Evolutionary conservation across 2,797 vertebrate genomes (phyloP), one percentile per base, ranked within the genome.

Genomic region (Poliocrania exsul): DNA sequence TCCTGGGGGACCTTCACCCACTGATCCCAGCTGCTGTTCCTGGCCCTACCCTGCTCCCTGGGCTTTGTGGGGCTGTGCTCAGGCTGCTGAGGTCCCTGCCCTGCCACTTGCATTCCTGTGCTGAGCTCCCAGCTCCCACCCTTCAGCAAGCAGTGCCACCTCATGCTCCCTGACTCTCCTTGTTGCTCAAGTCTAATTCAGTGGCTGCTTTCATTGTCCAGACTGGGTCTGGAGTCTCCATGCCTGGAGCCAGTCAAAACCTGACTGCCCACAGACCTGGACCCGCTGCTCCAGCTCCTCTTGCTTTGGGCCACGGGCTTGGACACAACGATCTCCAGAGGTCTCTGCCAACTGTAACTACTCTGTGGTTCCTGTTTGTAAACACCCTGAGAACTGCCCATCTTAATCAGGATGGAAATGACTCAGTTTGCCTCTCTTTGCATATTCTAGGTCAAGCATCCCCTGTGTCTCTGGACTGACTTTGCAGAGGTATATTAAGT

Each of bases 101-200:
- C 25, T 40, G 38, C 47, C 60, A 5, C 35, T 46, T 28, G n/a
- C 1, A 0, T 47, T 19, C 7, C 6, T 8, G 1, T 5, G 2
- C 71, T 65, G 42, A 35, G 71, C 56, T 40, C 80, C 69, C 17
- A 23, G 40, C 62, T 57, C 38, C 66, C 44, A 3, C 69, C 53
- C n/a, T 78, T 25, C 21, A 4, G 61, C 51, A 67, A 37, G n/a
- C 51, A 17, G 29, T 21, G n/a, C 14, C 35, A 11, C 23, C 21
- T 78, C 6, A 0, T 24, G 60, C 38, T 54, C 66, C 3, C 1
- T 16, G 28, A 9, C 50, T 19, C 16, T 50, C 13, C 16, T 46
- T 4, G 1, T 21, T 57, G 24, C 60, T 72, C 15, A 13, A 18
- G 58, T 31, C 37, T 37, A 11, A 37, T n/a, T 81, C 26, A 1